Evolutionary conservation across 2,888 invertebrate species (phyloP).

Genomic region (Penaeus monodon): DNA sequence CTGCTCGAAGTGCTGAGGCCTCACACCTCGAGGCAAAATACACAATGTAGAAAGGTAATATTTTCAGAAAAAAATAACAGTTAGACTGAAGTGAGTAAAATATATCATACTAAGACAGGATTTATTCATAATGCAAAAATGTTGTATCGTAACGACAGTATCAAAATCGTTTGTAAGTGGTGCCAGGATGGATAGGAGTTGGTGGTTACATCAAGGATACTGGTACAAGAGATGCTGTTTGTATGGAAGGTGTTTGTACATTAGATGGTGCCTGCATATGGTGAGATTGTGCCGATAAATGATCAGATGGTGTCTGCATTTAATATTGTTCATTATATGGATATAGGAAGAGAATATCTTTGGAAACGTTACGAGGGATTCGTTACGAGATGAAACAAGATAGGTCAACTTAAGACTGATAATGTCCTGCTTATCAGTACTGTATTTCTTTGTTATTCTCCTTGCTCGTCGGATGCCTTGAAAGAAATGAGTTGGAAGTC

Average conservation of each 20-base stretch:
- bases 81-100: constrained; percentile 31
- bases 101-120: not conserved
- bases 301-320: not conserved
- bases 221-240: constrained; percentile 5
- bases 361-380: too few relatives aligned
- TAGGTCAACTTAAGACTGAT: not conserved
- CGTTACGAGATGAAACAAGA: not conserved
- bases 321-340: too few relatives aligned
- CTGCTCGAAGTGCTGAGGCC: constrained; percentile 30
- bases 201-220: not conserved
- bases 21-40: constrained; percentile 29
- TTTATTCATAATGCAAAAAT: not conserved
- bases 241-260: not conserved
- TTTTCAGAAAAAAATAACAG: constrained; percentile 22
- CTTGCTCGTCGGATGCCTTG: constrained; percentile 1
- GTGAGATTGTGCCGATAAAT: not conserved
- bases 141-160: constrained; percentile 3
- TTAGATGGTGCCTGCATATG: not conserved
- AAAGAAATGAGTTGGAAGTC: constrained; percentile 8
- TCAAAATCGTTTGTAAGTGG: not conserved
- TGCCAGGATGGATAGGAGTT: not conserved
- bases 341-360: too few relatives aligned
- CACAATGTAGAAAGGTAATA: constrained; percentile 17
- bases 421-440: constrained; percentile 8
- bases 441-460: not conserved